Percentiles rank a stretch among this genome's conserved stretches.
phyloP scores from a whole-genome alignment of 2,113 vertebrate species.

The Lipophrys pholis region DNA sequence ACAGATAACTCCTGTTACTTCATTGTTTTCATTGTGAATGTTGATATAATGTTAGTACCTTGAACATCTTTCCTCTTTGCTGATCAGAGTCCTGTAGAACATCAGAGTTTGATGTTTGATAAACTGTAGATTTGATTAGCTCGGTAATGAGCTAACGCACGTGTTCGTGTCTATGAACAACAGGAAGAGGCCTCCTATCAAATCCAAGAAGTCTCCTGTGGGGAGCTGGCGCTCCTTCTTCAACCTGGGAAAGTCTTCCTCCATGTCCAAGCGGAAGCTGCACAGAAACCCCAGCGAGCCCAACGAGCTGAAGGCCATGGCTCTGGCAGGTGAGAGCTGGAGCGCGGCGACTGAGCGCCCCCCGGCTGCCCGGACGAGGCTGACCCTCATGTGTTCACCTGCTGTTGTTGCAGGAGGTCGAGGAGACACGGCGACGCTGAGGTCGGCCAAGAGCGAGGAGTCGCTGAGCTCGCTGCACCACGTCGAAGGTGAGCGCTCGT shows the following conservation, averaged over 20 bases:
- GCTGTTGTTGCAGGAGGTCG: conserved; percentile 85
- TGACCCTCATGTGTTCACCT: neutral
- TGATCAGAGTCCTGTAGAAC: no score
- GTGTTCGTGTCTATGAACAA: neutral
- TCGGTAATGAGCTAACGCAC: no score
- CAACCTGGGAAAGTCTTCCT: conserved; percentile 93
- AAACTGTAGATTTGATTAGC: no score
- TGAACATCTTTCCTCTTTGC: no score
- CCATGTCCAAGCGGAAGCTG: conserved; percentile 93
- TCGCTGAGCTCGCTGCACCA: conserved; percentile 97
- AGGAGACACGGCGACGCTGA: conserved; percentile 91
- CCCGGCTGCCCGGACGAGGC: no score
- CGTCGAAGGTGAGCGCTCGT: conserved; percentile 88
- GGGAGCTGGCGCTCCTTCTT: conserved; percentile 99
- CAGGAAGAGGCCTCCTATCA: conserved; percentile 93
- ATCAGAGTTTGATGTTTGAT: no score
- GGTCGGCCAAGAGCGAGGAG: conserved; percentile 98
- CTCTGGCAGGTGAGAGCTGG: conserved; percentile 88
- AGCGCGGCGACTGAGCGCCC: no score
- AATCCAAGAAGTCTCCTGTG: conserved; percentile 96
- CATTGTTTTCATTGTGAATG: no score
- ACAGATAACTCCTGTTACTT: no score
- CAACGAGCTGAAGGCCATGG: conserved; percentile 94
- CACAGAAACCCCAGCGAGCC: conserved; percentile 98
- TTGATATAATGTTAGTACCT: no score